phyloP scores from a whole-genome alignment of 2,888 invertebrate species.

The Drosophila engyochracea region DNA sequence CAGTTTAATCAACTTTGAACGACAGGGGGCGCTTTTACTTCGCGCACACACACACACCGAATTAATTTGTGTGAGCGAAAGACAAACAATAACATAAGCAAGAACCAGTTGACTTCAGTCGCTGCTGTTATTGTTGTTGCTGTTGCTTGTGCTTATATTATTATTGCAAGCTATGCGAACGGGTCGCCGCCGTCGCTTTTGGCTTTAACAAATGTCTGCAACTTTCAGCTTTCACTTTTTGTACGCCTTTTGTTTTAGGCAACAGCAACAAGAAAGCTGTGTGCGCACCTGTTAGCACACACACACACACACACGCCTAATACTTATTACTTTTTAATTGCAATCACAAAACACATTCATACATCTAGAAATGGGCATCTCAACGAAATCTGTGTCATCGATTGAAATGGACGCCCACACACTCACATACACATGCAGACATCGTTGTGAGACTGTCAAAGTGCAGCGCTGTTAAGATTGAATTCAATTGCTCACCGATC shows the following conservation, averaged over 20 bases:
- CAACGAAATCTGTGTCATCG: constrained; percentile 44
- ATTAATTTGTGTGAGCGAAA: constrained; percentile 18
- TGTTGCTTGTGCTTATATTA: constrained; percentile 14
- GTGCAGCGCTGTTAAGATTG: constrained; percentile 21
- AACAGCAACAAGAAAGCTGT: constrained; percentile 33
- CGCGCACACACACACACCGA: constrained; percentile 9
- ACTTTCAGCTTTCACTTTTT: constrained; percentile 77
- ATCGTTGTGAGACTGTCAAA: constrained; percentile 5
- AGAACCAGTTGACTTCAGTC: constrained; percentile 52
- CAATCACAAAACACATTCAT: constrained; percentile 19
- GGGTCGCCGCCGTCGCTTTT: constrained; percentile 61
- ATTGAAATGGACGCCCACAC: constrained; percentile 39
- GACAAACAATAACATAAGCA: constrained; percentile 52
- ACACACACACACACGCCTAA: constrained; percentile 44
- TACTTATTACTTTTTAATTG: constrained; percentile 65
- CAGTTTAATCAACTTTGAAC: constrained; percentile 46
- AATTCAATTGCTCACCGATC: constrained; percentile 3
- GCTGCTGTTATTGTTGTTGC: constrained; percentile 5
- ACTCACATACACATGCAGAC: neutral
- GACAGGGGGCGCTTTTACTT: constrained; percentile 43
- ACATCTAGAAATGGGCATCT: constrained; percentile 23
- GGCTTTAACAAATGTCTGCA: constrained; percentile 49
- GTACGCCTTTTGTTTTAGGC: constrained; percentile 67
- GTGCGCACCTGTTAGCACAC: constrained; percentile 45
- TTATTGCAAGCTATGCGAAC: constrained; percentile 44